Evolutionary conservation across 2,888 invertebrate species (phyloP).

Genomic region (Agonopterix heracliana): DNA sequence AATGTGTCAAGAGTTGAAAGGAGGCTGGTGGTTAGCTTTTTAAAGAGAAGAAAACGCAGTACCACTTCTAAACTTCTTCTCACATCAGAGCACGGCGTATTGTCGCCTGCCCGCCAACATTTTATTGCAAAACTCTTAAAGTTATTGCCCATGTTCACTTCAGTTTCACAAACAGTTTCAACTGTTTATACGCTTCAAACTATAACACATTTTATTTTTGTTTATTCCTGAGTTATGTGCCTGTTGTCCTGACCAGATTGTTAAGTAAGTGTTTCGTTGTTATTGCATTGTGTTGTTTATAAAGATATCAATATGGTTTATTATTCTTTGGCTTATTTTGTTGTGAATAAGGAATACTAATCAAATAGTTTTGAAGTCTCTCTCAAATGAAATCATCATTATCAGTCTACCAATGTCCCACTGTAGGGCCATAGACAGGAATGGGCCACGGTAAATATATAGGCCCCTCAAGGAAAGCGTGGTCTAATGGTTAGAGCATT

Average conservation of each 20-base stretch:
- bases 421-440: too few species aligned
- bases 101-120: constrained; percentile 27
- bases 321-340: too few species aligned
- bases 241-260: constrained; percentile 21
- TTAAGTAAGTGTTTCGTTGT: constrained; percentile 7
- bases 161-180: constrained; percentile 28
- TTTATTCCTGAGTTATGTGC: constrained; percentile 16
- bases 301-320: neutral
- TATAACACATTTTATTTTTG: neutral
- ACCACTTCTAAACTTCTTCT: neutral
- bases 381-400: too few species aligned
- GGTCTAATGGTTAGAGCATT: too few species aligned
- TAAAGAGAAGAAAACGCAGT: too few species aligned
- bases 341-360: too few species aligned
- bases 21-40: too few species aligned
- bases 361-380: too few species aligned
- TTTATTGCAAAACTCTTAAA: constrained; percentile 41
- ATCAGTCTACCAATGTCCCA: too few species aligned
- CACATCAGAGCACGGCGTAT: constrained; percentile 16
- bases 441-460: too few species aligned
- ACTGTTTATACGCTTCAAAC: constrained; percentile 8
- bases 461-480: too few species aligned
- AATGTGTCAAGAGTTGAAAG: too few species aligned
- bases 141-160: constrained; percentile 30
- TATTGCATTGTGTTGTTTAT: neutral